These are phyloP conservation scores for Acleris laterana DNA, from an alignment of 2,888 invertebrate species.

Conservation along the genomic window DNA sequence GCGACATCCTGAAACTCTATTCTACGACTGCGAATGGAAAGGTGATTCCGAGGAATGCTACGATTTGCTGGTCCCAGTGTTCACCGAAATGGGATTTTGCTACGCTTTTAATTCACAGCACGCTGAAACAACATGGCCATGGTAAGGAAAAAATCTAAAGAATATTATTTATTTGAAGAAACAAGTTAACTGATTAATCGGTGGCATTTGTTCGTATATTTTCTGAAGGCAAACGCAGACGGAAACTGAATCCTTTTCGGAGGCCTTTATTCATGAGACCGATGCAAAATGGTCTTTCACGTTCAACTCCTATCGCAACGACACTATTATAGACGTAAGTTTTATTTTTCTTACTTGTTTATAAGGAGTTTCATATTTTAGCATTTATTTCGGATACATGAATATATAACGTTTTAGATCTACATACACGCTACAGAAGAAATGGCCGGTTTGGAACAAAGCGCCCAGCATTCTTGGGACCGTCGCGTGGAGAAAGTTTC, in stretches of 20 bases:
- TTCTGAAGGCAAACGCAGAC: slow-evolving; percentile 67
- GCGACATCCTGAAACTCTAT: slow-evolving; percentile 84
- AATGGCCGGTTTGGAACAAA: slow-evolving; percentile 87
- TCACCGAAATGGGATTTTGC: slow-evolving; percentile 90
- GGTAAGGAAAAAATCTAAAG: slow-evolving; percentile 60
- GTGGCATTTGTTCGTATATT: slow-evolving; percentile 1
- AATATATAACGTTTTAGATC: slow-evolving; percentile 61
- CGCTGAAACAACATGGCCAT: slow-evolving; percentile 82
- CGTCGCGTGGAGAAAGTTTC: slow-evolving; percentile 84
- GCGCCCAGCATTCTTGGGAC: slow-evolving; percentile 89
- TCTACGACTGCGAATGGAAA: slow-evolving; percentile 87
- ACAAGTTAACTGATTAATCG: neutral
- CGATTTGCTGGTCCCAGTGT: slow-evolving; percentile 86
- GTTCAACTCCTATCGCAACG: slow-evolving; percentile 79
- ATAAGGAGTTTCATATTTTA: neutral
- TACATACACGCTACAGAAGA: slow-evolving; percentile 89
- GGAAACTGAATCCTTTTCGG: slow-evolving; percentile 69
- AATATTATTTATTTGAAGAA: too few relatives aligned
- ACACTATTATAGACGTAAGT: slow-evolving; percentile 74
- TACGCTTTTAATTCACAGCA: slow-evolving; percentile 88
- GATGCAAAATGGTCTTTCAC: slow-evolving; percentile 87
- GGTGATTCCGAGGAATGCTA: slow-evolving; percentile 87
- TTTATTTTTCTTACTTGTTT: neutral
- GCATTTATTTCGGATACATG: neutral
- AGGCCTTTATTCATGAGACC: slow-evolving; percentile 86